Evolutionary conservation across 2,888 invertebrate genomes (phyloP).

Genomic region (Erebia epiphron): DNA sequence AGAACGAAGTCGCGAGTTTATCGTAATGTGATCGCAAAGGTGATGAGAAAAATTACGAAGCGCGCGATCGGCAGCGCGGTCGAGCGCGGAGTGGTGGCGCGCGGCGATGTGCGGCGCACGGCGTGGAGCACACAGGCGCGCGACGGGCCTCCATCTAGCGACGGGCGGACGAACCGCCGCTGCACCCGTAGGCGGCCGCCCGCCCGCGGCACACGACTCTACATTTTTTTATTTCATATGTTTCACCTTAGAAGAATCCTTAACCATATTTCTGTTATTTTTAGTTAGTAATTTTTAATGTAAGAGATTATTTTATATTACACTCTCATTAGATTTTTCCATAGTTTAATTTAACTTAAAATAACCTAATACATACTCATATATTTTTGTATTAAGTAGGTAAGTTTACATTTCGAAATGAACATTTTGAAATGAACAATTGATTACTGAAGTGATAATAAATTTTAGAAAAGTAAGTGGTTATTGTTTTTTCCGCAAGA

Average conservation of each 20-base stretch:
- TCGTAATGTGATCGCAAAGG: slow-evolving; percentile 58
- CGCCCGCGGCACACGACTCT: slow-evolving; percentile 47
- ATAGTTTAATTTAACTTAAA: no score
- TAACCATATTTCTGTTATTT: background rate
- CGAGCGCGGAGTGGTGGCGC: slow-evolving; percentile 79
- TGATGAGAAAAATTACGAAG: slow-evolving; percentile 61
- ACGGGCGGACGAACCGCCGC: slow-evolving; percentile 61
- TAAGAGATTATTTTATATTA: no score
- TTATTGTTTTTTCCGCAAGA: background rate
- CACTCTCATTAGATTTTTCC: no score
- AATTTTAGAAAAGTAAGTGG: background rate
- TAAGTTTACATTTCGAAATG: no score
- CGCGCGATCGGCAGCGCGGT: slow-evolving; percentile 78
- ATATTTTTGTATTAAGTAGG: background rate
- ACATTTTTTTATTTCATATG: slow-evolving; percentile 33
- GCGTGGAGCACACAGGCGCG: slow-evolving; percentile 72
- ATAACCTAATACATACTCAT: background rate
- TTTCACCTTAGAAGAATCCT: background rate
- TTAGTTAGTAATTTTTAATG: background rate
- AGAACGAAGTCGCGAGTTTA: slow-evolving; percentile 68
- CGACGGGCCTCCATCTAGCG: slow-evolving; percentile 66
- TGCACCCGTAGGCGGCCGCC: slow-evolving; percentile 55
- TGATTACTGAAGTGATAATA: background rate
- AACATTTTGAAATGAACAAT: no score
- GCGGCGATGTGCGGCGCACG: slow-evolving; percentile 60